Evolutionary conservation across 1,140 invertebrate species (phyloP), one percentile per base, ranked within the genome.

Genomic region (Akabosia matsudoensis): DNA sequence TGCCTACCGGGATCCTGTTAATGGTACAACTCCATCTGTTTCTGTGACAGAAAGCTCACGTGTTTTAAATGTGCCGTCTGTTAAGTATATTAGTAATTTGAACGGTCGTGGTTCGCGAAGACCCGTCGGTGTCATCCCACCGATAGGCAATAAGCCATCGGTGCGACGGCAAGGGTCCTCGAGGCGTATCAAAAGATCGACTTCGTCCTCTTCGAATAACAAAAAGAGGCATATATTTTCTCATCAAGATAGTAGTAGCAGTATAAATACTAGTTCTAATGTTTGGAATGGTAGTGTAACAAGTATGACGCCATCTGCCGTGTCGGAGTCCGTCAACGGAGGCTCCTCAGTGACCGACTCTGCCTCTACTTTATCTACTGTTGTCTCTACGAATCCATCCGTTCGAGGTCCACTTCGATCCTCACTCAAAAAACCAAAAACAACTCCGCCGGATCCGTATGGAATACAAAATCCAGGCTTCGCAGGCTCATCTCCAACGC

Each of bases 401-500:
- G 61, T 67, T 10, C 61, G 61, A 13, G 92, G 91, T 1, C 93
- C 93, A 0, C 86, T 94, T 4, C 85, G 93, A 3, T 94, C 92
- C 28, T 93, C 92, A 33, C 85, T 94, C 33, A 95, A 94, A 84
- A 94, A 94, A 81, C 91, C 92, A 0, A 87, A 90, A 77, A 86
- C 91, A 24, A 82, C 85, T 2, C 22, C 79, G 18, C 26, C 78
- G 16, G 75, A 70, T 45, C 89, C 87, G 31, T 84, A 93, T 24
- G 93, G 93, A n/a, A 93, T 93, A 37, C 92, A 92, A 77, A 94
- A 95, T 86, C 92, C 92, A 0, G 92, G 92, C 24, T 93, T 91
- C 80, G 92, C 91, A 0, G 89, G 91, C 0, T 90, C 91, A 75
- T 93, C 92, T 14, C 93, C 92, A 0, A 92, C 92, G 0, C 85